Base-by-base conservation (phyloP, 2,113 vertebrate genomes). In the Menidia beryllina region DNA sequence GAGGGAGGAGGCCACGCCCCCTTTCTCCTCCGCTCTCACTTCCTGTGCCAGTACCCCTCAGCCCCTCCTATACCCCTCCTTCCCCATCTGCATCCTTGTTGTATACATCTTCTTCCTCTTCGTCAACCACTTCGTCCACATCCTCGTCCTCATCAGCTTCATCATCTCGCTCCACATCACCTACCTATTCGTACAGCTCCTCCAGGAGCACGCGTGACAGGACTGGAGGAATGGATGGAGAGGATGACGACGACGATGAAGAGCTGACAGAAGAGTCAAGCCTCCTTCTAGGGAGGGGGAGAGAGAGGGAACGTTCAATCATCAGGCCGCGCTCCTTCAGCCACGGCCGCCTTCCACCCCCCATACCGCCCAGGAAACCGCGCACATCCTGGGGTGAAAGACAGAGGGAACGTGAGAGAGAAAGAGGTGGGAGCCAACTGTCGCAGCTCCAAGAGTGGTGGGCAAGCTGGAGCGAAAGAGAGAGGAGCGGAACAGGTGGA, bases 401-500 rank as follows among this genome's bases (percentile, higher is more conserved):
- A 85, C 89, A 93, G 69, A 81, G 87, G 59, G 92, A 92, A 34
- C 76, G 90, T 20, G 91, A 87, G 52, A 80, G 93, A 67, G 93
- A 93, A 53, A 84, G 93, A 62, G 93, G 91, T 1, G 92, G 92
- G 14, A 93, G 94, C 81, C 94, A 94, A 68, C 80, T 94, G 67
- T 88, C 91, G 50, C 93, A 94, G 86, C 91, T 94, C 54, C 94
- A 94, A 69, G 92, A 94, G 72, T 94, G 93, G 93, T 94, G 93
- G 93, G 92, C 92, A 21, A 93, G 92, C 65, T 94, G 94, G 93
- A 93, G 87, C 15, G 93, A 94, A 49, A 85, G 92, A 62, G 93
- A 93, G 72, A 83, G 88, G 47, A 73, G 91, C 25, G 82, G 87
- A 45, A 77, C 69, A 4, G 68, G 83, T 59, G 90, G 76, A 41